Evolutionary conservation across 2,113 vertebrate genomes (phyloP), one percentile per base, ranked within the genome.

Genomic region (Tetrax tetrax): DNA sequence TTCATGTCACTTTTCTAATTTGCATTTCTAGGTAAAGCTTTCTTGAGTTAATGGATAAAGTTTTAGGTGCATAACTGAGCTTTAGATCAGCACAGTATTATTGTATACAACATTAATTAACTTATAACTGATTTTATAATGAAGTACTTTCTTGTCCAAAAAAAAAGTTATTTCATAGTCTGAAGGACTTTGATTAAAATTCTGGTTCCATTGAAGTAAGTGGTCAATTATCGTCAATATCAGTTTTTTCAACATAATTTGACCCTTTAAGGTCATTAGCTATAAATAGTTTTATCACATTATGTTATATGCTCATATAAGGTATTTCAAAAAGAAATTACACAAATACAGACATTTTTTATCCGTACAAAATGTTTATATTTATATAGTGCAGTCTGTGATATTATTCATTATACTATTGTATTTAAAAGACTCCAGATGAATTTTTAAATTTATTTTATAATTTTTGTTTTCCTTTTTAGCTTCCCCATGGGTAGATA

Each of bases 401-500:
- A 35, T 81, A 59, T 8, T 33, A 37, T 79, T 72, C 5, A 20
- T 90, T 47, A 28, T 25, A 63, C 22, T 63, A 3, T 35, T 48
- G 7, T 4, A 20, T 47, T 89, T 48, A 14, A 74, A 81, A 19
- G 56, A 78, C 29, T 80, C 37, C 33, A 54, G 22, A n/a, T 56
- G 23, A 64, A 38, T 6, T 45, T 50, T 64, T 76, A 23, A n/a
- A 35, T 61, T 31, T 51, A 12, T 19, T 70, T 48, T 81, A 54
- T 57, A 3, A 45, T 28, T 41, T 23, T 35, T 81, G n/a, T 41
- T 59, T 83, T 28, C 14, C 20, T 90, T 95, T 95, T 70, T 84
- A 99, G 99, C 99, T 68, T 99, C 99, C 64, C 99, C 99, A 1
- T 99, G 99, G 99, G 99, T 99, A 96, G 99, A 99, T 96, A 98